These are phyloP conservation scores for Micrasema minimum DNA, from an alignment of 1,140 invertebrate species.

Conservation along the genomic window DNA sequence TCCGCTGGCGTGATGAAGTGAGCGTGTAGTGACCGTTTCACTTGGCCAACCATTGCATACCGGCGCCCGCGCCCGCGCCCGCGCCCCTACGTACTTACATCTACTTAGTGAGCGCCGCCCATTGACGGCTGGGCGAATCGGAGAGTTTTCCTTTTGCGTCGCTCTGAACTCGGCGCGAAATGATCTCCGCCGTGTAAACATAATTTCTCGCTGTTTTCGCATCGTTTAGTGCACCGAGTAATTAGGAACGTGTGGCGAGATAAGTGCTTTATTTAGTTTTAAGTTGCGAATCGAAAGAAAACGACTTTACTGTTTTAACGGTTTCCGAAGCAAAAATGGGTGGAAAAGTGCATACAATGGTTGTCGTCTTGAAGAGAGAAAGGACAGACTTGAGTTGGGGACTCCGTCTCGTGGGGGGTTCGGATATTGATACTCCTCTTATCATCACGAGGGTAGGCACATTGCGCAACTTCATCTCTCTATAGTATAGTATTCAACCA, in stretches of 20 bases:
- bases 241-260: background rate
- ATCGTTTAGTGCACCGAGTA: constrained; percentile 4
- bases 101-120: constrained; percentile 18
- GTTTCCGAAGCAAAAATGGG: constrained; percentile 57
- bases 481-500: too few relatives aligned
- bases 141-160: constrained; percentile 29
- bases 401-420: constrained; percentile 89
- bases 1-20: background rate
- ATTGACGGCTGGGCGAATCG: constrained; percentile 14
- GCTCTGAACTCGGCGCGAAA: constrained; percentile 11
- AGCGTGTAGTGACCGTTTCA: constrained; percentile 4
- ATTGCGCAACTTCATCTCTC: background rate
- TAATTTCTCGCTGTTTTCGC: constrained; percentile 19
- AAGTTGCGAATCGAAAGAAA: constrained; percentile 12
- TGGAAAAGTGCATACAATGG: constrained; percentile 76
- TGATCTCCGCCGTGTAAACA: constrained; percentile 25
- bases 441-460: constrained; percentile 88
- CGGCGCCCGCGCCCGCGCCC: background rate
- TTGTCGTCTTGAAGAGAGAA: constrained; percentile 80
- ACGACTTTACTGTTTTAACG: constrained; percentile 4
- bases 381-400: constrained; percentile 86
- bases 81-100: background rate
- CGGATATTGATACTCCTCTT: constrained; percentile 88
- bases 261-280: constrained; percentile 14
- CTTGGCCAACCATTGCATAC: constrained; percentile 21